A percentile compares a stretch with the other conserved stretches of the same genome.
Evolutionary conservation across 2,888 invertebrate genomes (phyloP).

Genomic region (Dynastes tityus): DNA sequence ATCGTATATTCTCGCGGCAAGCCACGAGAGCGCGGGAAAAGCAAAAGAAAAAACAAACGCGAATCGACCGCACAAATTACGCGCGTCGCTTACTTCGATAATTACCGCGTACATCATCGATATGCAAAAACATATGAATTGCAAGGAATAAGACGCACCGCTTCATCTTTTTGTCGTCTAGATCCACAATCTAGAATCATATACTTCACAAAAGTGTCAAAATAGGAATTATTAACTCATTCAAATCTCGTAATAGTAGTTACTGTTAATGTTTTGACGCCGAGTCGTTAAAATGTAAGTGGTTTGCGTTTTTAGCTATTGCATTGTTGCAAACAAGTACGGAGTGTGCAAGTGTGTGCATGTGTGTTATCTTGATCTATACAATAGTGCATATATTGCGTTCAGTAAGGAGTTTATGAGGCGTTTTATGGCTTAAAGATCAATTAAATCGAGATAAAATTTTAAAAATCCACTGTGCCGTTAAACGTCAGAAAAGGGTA

Average conservation of each 20-base stretch:
- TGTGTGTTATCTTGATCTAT: constrained; percentile 39
- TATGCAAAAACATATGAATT: constrained; percentile 32
- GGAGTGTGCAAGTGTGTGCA: constrained; percentile 11
- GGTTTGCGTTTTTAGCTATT: constrained; percentile 29
- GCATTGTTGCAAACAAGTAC: constrained; percentile 42
- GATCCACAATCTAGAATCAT: background rate
- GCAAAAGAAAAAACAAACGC: constrained; percentile 28
- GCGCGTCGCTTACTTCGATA: constrained; percentile 35
- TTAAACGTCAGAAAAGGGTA: constrained; percentile 37
- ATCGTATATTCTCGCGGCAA: background rate
- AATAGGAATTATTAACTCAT: constrained; percentile 33
- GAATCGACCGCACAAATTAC: constrained; percentile 33
- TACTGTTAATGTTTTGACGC: constrained; percentile 10
- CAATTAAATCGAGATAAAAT: constrained; percentile 33
- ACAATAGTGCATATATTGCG: background rate
- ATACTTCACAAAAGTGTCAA: constrained; percentile 17
- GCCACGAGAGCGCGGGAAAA: background rate
- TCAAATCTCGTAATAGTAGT: constrained; percentile 9
- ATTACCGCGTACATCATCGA: constrained; percentile 20
- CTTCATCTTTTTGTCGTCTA: background rate
- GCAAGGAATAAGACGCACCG: constrained; percentile 13
- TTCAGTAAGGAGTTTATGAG: constrained; percentile 28
- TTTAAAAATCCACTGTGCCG: constrained; percentile 27
- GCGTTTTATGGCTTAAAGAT: constrained; percentile 33
- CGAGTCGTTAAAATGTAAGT: constrained; percentile 35